A percentile compares a stretch with the other conserved stretches of the same genome.
These are phyloP conservation scores for Dascyllus trimaculatus DNA, from an alignment of 2,113 vertebrate genomes.

Conservation along the genomic window DNA sequence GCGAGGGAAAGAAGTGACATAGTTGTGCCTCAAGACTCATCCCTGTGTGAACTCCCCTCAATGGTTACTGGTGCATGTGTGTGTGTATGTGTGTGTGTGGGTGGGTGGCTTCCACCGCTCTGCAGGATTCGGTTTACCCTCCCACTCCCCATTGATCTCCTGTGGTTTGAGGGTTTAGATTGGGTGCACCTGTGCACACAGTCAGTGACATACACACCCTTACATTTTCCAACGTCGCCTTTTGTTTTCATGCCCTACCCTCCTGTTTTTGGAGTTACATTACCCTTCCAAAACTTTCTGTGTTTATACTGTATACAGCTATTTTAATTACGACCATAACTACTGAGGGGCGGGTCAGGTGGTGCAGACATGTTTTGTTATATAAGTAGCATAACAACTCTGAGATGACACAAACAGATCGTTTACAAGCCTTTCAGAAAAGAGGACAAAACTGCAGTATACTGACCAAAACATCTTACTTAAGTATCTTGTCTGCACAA, in stretches of 20 bases:
- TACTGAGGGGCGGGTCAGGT: conserved; percentile 13
- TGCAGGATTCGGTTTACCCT: conserved; percentile 56
- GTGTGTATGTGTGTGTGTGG: conserved; percentile 29
- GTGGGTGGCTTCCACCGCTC: conserved; percentile 34
- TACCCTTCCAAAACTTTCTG: conserved; percentile 29
- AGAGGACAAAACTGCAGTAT: not conserved
- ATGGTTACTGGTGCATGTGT: conserved; percentile 27
- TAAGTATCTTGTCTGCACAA: conserved; percentile 24
- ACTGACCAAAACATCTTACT: conserved; percentile 13
- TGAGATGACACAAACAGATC: not conserved
- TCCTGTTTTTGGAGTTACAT: conserved; percentile 16
- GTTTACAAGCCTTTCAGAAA: not conserved
- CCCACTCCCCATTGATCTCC: conserved; percentile 68
- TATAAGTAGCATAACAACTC: not conserved
- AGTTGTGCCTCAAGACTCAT: conserved; percentile 49
- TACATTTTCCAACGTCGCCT: conserved; percentile 37
- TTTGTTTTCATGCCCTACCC: conserved; percentile 40
- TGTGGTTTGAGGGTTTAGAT: conserved; percentile 69
- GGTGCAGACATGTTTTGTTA: not conserved
- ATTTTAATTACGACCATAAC: conserved; percentile 37
- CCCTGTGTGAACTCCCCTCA: conserved; percentile 49
- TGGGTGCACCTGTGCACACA: conserved; percentile 79
- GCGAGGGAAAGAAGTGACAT: conserved; percentile 19
- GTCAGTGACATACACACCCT: conserved; percentile 28
- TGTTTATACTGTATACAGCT: conserved; percentile 47